Percentiles rank a stretch among this genome's conserved stretches.
These are phyloP conservation scores for Capromys pilorides DNA, from an alignment of 2,797 vertebrate species.

Conservation along the genomic window DNA sequence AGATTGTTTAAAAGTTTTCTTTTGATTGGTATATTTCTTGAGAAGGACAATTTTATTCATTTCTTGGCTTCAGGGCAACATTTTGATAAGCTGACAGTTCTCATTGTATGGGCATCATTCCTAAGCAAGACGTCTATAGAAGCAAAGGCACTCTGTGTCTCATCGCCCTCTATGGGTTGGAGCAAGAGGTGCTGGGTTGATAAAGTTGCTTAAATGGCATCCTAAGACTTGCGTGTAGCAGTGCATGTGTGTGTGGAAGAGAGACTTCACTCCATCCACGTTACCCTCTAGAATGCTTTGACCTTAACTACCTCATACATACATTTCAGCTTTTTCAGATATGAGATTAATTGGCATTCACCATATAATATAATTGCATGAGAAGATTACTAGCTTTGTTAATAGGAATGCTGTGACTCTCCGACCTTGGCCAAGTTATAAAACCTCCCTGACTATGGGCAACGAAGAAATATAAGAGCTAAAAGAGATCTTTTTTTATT, in stretches of 20 bases:
- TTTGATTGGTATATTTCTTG: conserved; percentile 16
- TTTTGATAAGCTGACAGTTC: conserved; percentile 20
- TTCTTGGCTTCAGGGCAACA: conserved; percentile 28
- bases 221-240: not conserved
- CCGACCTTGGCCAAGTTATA: not conserved
- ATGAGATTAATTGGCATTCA: not conserved
- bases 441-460: not conserved
- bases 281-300: not conserved
- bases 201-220: not conserved
- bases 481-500: too few species aligned
- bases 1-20: not conserved
- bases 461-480: too few species aligned
- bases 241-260: not conserved
- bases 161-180: conserved; percentile 1
- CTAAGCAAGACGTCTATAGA: not conserved
- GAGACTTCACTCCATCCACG: not conserved
- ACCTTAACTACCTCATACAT: not conserved
- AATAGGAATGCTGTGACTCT: not conserved
- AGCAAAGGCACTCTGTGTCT: not conserved
- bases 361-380: not conserved
- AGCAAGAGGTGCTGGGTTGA: not conserved
- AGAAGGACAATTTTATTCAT: conserved; percentile 31
- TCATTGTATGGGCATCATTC: not conserved
- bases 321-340: not conserved
- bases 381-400: not conserved